Evolutionary conservation across 2,113 vertebrate genomes (phyloP).

Genomic region (Amia ocellicauda): DNA sequence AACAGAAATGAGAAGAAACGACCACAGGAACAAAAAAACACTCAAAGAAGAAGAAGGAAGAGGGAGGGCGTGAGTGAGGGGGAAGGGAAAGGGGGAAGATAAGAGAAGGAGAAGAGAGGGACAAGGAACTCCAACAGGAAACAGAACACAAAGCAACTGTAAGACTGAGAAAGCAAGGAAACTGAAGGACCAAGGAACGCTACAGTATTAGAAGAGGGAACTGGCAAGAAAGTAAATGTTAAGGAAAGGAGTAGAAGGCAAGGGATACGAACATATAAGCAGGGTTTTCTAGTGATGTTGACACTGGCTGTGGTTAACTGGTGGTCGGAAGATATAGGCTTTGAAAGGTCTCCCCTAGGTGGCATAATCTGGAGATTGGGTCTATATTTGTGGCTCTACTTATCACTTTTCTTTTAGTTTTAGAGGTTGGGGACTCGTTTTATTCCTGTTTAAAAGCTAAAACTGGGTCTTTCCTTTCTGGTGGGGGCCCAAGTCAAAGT

Average conservation of each 20-base stretch:
- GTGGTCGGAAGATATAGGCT: background rate
- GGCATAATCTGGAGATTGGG: no score
- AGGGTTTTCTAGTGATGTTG: background rate
- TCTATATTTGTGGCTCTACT: background rate
- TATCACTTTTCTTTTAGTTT: no score
- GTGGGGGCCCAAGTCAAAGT: no score
- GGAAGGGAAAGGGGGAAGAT: conserved; percentile 20
- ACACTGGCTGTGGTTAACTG: background rate
- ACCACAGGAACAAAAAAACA: conserved; percentile 29
- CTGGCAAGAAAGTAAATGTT: conserved; percentile 2
- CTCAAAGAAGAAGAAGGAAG: conserved; percentile 21
- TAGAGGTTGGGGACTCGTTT: no score
- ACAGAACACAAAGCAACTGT: background rate
- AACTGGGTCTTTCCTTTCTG: no score
- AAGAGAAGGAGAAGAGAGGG: conserved; percentile 14
- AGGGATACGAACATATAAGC: background rate
- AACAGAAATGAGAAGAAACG: conserved; percentile 9
- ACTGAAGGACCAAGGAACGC: conserved; percentile 10
- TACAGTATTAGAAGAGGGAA: conserved; percentile 7
- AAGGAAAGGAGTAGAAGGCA: conserved; percentile 15
- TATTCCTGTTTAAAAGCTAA: no score
- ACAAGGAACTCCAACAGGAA: conserved; percentile 8
- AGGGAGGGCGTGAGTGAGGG: no score
- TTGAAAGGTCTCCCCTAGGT: no score
- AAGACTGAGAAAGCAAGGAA: conserved; percentile 14